Evolutionary conservation across 2,113 vertebrate species (phyloP).

Genomic region (Labeo catla): DNA sequence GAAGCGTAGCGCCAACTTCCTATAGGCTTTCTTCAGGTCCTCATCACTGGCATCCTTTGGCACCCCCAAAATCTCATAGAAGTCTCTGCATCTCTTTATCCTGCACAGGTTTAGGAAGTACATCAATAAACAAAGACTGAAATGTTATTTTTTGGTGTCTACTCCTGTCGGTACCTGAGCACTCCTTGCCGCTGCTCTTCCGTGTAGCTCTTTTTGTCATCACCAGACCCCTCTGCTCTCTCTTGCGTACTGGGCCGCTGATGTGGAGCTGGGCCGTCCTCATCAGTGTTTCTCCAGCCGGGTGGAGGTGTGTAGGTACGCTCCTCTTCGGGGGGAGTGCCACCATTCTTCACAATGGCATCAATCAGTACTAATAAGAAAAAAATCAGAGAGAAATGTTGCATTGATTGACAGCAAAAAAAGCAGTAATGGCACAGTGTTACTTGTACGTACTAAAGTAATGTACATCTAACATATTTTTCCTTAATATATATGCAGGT

Average conservation of each 20-base stretch:
- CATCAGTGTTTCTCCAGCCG: constrained; percentile 75
- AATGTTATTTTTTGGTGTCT: not conserved
- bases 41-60: constrained; percentile 85
- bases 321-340: constrained; percentile 68
- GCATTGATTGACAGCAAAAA: no score
- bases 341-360: constrained; percentile 82
- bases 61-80: constrained; percentile 93
- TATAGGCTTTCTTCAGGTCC: constrained; percentile 92
- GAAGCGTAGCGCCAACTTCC: constrained; percentile 90
- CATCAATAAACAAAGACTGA: not conserved
- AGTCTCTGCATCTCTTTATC: constrained; percentile 93
- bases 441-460: no score
- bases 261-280: constrained; percentile 60
- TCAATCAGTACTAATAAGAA: constrained; percentile 82
- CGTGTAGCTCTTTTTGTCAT: constrained; percentile 82
- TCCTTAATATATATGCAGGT: no score
- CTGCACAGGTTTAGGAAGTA: constrained; percentile 67
- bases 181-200: constrained; percentile 91
- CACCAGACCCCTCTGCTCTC: constrained; percentile 35
- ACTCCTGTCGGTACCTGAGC: constrained; percentile 76
- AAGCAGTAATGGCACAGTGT: no score
- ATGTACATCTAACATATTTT: no score
- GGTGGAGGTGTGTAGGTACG: constrained; percentile 72
- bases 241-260: constrained; percentile 43
- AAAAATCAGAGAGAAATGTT: not conserved